These are phyloP conservation scores for Geotrypetes seraphini DNA, from an alignment of 2,797 vertebrate species.

Conservation along the genomic window DNA sequence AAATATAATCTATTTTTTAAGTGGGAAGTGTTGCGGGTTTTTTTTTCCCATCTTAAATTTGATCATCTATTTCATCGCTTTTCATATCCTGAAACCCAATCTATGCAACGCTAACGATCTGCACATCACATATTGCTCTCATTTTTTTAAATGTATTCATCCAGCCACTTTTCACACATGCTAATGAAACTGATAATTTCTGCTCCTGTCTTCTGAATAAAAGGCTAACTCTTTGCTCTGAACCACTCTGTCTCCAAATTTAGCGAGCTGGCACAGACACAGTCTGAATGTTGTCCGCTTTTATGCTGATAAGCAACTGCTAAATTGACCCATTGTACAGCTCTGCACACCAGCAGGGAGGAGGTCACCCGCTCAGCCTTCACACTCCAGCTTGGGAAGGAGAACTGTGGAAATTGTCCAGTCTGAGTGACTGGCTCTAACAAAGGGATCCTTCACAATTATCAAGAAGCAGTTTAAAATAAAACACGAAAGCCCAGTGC, in stretches of 20 bases:
- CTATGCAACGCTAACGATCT: too few species aligned
- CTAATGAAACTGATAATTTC: not conserved
- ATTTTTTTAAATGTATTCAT: too few species aligned
- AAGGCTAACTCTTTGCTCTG: not conserved
- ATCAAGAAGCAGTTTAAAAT: constrained; percentile 16
- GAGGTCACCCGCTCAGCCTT: constrained; percentile 6
- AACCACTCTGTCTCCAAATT: not conserved
- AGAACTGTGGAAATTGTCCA: constrained; percentile 14
- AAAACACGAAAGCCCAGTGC: constrained; percentile 24
- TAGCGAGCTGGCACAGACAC: not conserved
- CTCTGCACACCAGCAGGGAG: constrained; percentile 2
- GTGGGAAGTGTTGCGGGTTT: too few species aligned
- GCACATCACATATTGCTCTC: too few species aligned
- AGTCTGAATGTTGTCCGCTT: not conserved
- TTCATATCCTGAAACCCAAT: too few species aligned
- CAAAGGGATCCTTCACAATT: constrained; percentile 26
- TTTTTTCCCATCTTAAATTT: too few species aligned
- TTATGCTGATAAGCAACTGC: constrained; percentile 4
- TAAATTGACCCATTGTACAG: not conserved
- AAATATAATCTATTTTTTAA: too few species aligned
- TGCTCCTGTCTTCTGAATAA: not conserved
- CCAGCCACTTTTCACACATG: too few species aligned
- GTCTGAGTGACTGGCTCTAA: constrained; percentile 16
- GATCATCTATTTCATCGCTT: too few species aligned
- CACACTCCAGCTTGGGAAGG: constrained; percentile 1